These are phyloP conservation scores for Toxostoma redivivum DNA, from an alignment of 2,113 vertebrate genomes.

Conservation along the genomic window DNA sequence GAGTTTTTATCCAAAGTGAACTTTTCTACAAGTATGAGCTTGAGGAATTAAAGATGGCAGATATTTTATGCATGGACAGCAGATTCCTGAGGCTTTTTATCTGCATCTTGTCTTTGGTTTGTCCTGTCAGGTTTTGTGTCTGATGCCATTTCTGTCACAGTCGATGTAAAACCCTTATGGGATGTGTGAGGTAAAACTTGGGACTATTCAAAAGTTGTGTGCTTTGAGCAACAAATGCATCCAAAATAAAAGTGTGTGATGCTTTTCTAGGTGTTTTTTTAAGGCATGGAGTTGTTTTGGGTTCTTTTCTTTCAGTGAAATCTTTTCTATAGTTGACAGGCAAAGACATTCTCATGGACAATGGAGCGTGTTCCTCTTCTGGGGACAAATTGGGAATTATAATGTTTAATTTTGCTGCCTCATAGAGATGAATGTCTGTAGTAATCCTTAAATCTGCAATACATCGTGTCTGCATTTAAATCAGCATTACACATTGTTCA, in stretches of 20 bases:
- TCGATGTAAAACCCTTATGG: rapidly evolving
- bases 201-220: not conserved
- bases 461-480: not conserved
- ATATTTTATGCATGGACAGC: not conserved
- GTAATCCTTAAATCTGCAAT: conserved; percentile 33
- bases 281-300: not conserved
- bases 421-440: not conserved
- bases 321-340: not conserved
- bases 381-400: not conserved
- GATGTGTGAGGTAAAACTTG: not conserved
- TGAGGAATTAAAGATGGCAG: not conserved
- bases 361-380: not conserved
- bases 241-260: not conserved
- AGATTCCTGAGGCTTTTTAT: not conserved
- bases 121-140: not conserved
- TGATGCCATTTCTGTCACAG: rapidly evolving
- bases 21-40: not conserved
- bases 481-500: not conserved
- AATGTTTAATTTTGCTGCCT: not conserved
- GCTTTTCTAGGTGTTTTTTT: not conserved
- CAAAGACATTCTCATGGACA: not conserved
- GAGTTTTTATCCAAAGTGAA: not conserved
- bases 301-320: not conserved
- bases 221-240: not conserved
- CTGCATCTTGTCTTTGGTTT: not conserved